Conservation (phyloP, 1,140 invertebrate genomes). For the Drosophila paulistorum region DNA sequence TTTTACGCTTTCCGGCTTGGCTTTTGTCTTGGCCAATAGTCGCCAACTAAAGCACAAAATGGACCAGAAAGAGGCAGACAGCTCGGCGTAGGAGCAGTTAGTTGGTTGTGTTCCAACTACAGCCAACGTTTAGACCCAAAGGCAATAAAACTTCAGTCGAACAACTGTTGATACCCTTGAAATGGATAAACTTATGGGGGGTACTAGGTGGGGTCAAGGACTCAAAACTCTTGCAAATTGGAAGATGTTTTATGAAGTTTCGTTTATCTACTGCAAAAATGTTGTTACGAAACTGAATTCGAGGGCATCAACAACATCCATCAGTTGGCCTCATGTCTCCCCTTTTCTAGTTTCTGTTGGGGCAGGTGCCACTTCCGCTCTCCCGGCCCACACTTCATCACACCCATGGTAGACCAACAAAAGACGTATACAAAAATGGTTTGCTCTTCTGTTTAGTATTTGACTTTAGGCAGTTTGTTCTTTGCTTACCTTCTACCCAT, state of each 20-base stretch:
- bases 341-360: background rate
- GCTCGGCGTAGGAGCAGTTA: slow-evolving; percentile 11
- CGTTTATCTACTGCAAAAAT: background rate
- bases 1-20: slow-evolving; percentile 54
- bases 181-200: background rate
- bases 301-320: background rate
- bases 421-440: slow-evolving; percentile 10
- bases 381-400: background rate
- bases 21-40: slow-evolving; percentile 11
- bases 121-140: slow-evolving; percentile 1
- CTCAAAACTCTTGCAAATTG: background rate
- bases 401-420: slow-evolving; percentile 6
- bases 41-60: background rate
- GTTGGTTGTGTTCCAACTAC: slow-evolving; percentile 6
- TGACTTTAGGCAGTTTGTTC: slow-evolving; percentile 45
- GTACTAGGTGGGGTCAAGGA: background rate
- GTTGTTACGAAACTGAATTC: background rate
- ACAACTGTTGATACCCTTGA: slow-evolving; percentile 24
- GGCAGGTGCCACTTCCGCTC: background rate
- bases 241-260: background rate
- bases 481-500: background rate
- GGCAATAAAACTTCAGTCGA: slow-evolving; percentile 51
- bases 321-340: background rate
- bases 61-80: slow-evolving; percentile 13
- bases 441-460: slow-evolving; percentile 21